phyloP scores from a whole-genome alignment of 2,888 invertebrate species.

The Nemurella pictetii region DNA sequence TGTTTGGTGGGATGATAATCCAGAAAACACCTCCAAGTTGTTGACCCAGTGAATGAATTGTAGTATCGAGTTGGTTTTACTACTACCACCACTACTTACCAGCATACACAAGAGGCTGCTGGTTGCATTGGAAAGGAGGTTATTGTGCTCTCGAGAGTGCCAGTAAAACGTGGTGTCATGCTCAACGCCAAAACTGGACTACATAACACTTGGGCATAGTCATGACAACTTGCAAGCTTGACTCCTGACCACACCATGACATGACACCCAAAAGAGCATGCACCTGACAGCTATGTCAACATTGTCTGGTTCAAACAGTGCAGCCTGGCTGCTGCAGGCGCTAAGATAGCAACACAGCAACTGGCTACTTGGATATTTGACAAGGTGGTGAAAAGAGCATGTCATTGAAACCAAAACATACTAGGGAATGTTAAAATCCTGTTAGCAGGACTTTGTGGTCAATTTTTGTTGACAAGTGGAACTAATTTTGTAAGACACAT shows the following conservation, averaged over 20 bases:
- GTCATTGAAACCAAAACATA: not conserved
- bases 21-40: slow-evolving; percentile 40
- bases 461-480: not conserved
- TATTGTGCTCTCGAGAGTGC: slow-evolving; percentile 37
- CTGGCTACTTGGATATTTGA: no score
- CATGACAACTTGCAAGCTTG: slow-evolving; percentile 44
- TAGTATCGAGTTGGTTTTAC: slow-evolving; percentile 31
- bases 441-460: not conserved
- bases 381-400: not conserved
- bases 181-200: slow-evolving; percentile 41
- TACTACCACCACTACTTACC: slow-evolving; percentile 11
- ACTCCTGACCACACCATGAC: slow-evolving; percentile 13
- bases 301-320: not conserved
- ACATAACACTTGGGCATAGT: slow-evolving; percentile 37
- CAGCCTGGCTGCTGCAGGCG: not conserved
- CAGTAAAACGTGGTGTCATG: slow-evolving; percentile 43
- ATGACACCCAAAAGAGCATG: slow-evolving; percentile 5
- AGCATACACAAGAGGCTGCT: slow-evolving; percentile 7
- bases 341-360: not conserved
- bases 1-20: slow-evolving; percentile 37
- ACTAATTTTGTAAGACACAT: not conserved
- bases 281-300: not conserved
- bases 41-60: slow-evolving; percentile 41
- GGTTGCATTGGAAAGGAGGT: slow-evolving; percentile 34
- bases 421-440: not conserved